Percentiles rank a stretch among this genome's conserved stretches.
Evolutionary conservation across 2,113 vertebrate species (phyloP).

Genomic region (Cisticola juncidis): DNA sequence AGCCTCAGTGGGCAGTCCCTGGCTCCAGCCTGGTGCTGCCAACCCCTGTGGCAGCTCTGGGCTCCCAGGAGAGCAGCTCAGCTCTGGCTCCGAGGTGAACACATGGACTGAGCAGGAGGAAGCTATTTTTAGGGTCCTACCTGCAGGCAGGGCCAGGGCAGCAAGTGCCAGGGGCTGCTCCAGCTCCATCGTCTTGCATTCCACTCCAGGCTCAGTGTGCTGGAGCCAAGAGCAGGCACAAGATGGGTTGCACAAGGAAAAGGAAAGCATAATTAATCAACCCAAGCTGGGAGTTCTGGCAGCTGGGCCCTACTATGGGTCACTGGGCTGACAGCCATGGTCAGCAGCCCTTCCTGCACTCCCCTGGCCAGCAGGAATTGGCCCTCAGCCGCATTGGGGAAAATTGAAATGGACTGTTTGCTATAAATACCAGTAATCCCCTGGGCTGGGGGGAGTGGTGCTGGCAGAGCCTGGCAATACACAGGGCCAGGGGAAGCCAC

Average conservation of each 20-base stretch:
- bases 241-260: not conserved
- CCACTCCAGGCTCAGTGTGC: rapidly evolving
- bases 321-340: not conserved
- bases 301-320: rapidly evolving
- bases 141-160: not conserved
- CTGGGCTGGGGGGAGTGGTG: not conserved
- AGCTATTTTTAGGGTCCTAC: not conserved
- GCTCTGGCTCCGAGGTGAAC: not conserved
- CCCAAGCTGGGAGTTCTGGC: not conserved
- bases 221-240: not conserved
- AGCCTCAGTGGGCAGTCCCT: not conserved
- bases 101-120: not conserved
- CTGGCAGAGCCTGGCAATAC: not conserved
- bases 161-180: not conserved
- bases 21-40: not conserved
- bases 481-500: not conserved
- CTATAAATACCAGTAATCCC: conserved; percentile 15
- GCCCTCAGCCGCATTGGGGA: not conserved
- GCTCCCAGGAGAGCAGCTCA: not conserved
- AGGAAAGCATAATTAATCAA: not conserved
- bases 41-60: not conserved
- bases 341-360: rapidly evolving
- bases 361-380: not conserved
- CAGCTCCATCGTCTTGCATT: not conserved
- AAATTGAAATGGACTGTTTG: rapidly evolving